Conservation (phyloP, 2,888 invertebrate genomes). For the Troides aeacus region DNA sequence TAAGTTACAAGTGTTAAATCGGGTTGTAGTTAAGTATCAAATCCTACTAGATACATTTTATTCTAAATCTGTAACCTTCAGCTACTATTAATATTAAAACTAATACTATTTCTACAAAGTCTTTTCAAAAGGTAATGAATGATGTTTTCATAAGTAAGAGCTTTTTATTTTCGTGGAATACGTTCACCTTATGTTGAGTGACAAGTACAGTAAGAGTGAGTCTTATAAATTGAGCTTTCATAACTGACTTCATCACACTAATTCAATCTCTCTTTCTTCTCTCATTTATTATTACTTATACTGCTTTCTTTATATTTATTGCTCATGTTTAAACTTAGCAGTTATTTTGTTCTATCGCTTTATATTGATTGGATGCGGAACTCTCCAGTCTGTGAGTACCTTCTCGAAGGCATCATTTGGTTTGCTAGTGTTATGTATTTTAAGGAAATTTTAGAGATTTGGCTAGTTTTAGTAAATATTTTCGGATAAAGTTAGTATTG, state of each 20-base stretch:
- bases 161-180: no score
- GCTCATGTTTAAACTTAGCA: constrained; percentile 30
- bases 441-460: neutral
- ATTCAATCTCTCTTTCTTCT: neutral
- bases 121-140: no score
- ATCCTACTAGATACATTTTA: neutral
- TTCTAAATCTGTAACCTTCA: neutral
- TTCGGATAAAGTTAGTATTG: no score
- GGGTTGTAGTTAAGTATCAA: neutral
- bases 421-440: neutral
- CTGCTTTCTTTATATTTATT: constrained; percentile 5
- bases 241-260: neutral
- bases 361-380: constrained; percentile 17
- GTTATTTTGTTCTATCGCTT: constrained; percentile 27
- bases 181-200: no score
- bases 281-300: neutral
- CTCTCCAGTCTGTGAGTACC: constrained; percentile 27
- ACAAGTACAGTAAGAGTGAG: no score
- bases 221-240: neutral
- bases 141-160: no score
- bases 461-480: neutral
- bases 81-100: no score
- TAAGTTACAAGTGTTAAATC: neutral
- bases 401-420: neutral
- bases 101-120: no score